Base-by-base conservation (phyloP, 30 jellyfish, hydroid and myxozoan species). In the Mastigias papua region DNA sequence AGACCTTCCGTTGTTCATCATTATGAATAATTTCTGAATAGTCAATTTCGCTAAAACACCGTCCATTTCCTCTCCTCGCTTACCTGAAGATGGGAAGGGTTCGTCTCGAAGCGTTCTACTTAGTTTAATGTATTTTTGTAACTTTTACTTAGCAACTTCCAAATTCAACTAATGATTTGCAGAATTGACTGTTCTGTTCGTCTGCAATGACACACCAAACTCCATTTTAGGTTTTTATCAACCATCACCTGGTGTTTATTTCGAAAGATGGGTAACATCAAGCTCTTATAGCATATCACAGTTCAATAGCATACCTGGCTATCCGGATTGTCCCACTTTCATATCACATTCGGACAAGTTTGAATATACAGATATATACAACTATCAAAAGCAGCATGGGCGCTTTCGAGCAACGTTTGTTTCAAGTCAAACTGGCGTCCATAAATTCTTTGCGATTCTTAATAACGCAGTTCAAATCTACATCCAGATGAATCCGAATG, bases 401-500 rank as follows among this genome's bases (percentile, higher is more conserved):
- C 74, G 92, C 23, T 73, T 34, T n/a, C 58, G 92, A 9, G 83
- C 78, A 19, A 16, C 31, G 51, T 82, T 82, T 34, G 84, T 82
- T 31, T 54, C 92, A 25, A 48, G 62, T 16, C 92, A 82, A 50
- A 54, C 92, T 11, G 92, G 92, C 29, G 51, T 19, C 35, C 92
- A 82, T 50, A 82, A 48, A 32, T 82, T 82, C 68, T 68, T 69
- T 50, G 85, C 85, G 3, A 11, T 82, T 1, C 51, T 63, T 22
- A 69, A 82, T 78, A 68, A 82, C 92, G 16, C 25, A 67, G 60
- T 64, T 21, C 66, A 49, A 17, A 28, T 82, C 8, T 28, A 69
- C 22, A 82, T 82, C 46, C 69, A 69, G 31, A 54, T 42, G 22
- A 73, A 35, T 28, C 92, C 92, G 37, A 48, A 34, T 8, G 82